Evolutionary conservation across 2,113 vertebrate genomes (phyloP).

Genomic region (Sigmodon hispidus): DNA sequence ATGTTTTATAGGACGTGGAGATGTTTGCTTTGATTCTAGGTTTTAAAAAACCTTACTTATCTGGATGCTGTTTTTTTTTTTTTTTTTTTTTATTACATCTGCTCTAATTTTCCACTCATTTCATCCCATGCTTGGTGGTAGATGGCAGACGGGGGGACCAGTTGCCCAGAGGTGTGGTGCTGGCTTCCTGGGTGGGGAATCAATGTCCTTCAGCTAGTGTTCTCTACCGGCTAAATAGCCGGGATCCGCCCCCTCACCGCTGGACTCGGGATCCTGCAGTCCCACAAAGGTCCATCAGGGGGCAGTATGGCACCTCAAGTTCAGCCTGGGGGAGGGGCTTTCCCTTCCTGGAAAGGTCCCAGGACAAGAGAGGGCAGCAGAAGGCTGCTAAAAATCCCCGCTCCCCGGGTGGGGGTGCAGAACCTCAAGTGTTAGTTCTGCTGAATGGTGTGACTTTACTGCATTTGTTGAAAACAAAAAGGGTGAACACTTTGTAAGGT

Average conservation of each 20-base stretch:
- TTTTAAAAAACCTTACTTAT: background rate
- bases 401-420: background rate
- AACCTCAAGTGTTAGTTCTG: background rate
- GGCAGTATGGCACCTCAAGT: background rate
- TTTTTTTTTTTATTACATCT: background rate
- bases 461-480: background rate
- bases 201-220: fast-evolving
- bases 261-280: background rate
- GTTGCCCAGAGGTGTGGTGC: background rate
- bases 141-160: background rate
- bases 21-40: background rate
- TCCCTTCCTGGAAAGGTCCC: background rate
- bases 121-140: background rate
- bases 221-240: background rate
- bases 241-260: fast-evolving
- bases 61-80: background rate
- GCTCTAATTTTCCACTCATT: background rate
- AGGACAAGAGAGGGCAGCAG: background rate
- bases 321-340: background rate
- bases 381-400: background rate
- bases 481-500: background rate
- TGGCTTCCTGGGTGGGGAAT: background rate
- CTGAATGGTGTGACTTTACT: no score
- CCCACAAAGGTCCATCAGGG: constrained; percentile 23
- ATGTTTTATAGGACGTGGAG: background rate